phyloP scores from a whole-genome alignment of 2,888 invertebrate species.

The Ptychoptera albimana region DNA sequence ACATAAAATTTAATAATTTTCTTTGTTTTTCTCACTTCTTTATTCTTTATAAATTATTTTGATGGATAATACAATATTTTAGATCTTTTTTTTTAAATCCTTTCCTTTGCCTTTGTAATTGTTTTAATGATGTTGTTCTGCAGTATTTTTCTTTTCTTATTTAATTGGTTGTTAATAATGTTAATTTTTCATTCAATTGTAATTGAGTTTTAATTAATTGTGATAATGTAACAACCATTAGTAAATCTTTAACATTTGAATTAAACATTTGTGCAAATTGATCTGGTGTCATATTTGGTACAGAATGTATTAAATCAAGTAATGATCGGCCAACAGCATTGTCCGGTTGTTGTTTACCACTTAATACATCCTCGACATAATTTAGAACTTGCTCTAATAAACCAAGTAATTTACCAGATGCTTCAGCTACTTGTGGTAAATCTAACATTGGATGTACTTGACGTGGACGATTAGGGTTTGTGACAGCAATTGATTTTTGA shows the following conservation, averaged over 20 bases:
- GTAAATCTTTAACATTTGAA: slow-evolving; percentile 87
- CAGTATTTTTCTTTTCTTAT: background rate
- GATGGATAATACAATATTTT: no score
- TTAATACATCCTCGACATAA: slow-evolving; percentile 88
- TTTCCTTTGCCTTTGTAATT: no score
- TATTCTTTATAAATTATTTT: no score
- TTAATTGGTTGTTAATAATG: slow-evolving; percentile 58
- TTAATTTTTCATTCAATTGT: slow-evolving; percentile 90
- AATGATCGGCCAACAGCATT: slow-evolving; percentile 82
- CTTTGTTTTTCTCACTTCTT: no score
- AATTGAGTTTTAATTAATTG: slow-evolving; percentile 94
- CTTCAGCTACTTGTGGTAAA: slow-evolving; percentile 71
- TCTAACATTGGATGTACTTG: slow-evolving; percentile 55
- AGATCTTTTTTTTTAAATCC: no score
- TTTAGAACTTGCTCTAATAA: slow-evolving; percentile 60
- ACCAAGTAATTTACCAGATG: slow-evolving; percentile 58
- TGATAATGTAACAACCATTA: slow-evolving; percentile 93
- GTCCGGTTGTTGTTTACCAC: slow-evolving; percentile 57
- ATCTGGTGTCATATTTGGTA: slow-evolving; percentile 79
- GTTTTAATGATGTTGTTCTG: no score
- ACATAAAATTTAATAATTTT: no score
- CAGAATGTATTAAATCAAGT: slow-evolving; percentile 78
- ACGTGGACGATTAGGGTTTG: slow-evolving; percentile 35
- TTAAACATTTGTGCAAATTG: slow-evolving; percentile 92
- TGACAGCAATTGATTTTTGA: slow-evolving; percentile 57